Evolutionary conservation across 2,888 invertebrate genomes (phyloP), one percentile per base, ranked within the genome.

Genomic region (Theristus sp.): DNA sequence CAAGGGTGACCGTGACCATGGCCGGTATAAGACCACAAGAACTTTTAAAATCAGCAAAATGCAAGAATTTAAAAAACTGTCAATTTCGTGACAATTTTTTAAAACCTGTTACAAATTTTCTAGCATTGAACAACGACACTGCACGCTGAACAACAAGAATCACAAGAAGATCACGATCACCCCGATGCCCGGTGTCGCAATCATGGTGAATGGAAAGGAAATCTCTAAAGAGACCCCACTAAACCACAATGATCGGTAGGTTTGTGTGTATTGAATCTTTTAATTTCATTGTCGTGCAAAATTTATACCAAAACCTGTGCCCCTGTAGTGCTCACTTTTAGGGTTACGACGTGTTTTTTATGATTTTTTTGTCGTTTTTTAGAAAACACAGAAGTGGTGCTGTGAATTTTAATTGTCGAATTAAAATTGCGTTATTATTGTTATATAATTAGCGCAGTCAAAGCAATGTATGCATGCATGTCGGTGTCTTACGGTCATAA

Each of bases 191-290:
- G 56, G 77, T 74, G 65, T 76, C 73, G 53, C 68, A 29, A 71
- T 80, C 25, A 68, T 80, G 26, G 71, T 79, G 52, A 81, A 81
- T 66, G 81, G 81, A 26, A 75, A 76, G 56, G 71, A 72, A 25
- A 71, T 80, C 1, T 71, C 74, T 6, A 70, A 71, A 24, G 76
- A 76, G 59, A 74, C 73, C 0, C 71, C 75, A 54, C 70, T 81
- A 10, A 70, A 72, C 56, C 79, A 80, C 67, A 77, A 80, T 66
- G 81, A 81, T 68, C 73, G 79, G 76, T 78, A 64, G n/a, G n/a
- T n/a, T n/a, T n/a, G n/a, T 60, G 60, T 62, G 10, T 55, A 22
- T 3, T 13, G 2, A 25, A 13, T 22, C 10, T 38, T 38, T 38
- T 38, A 38, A 38, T 13, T 38, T 38, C 20, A 38, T 38, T 38